Evolutionary conservation across 2,797 vertebrate genomes (phyloP).

Genomic region (Propithecus deckenii): DNA sequence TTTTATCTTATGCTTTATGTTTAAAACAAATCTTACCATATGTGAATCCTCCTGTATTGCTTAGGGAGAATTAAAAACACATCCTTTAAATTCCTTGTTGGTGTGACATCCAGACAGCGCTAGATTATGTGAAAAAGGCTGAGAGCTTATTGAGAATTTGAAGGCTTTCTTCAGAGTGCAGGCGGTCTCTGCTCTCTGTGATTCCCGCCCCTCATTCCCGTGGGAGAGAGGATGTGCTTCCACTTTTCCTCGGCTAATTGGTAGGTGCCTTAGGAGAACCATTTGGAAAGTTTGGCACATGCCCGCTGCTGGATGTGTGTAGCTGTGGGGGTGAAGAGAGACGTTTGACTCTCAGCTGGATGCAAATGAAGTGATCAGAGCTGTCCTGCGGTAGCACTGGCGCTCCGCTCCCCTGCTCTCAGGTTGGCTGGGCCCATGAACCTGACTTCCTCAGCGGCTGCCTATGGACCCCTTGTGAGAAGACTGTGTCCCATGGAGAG

Average conservation of each 20-base stretch:
- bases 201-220: accelerated
- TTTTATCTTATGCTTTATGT: neutral
- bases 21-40: neutral
- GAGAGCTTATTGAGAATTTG: neutral
- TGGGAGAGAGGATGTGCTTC: neutral
- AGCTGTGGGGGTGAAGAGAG: neutral
- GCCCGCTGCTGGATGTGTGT: neutral
- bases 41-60: neutral
- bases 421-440: neutral
- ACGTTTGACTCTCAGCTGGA: neutral
- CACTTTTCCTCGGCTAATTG: neutral
- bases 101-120: neutral
- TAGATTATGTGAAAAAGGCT: neutral
- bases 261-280: neutral
- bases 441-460: neutral
- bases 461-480: neutral
- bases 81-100: neutral
- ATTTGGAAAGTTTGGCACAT: neutral
- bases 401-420: neutral
- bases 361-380: neutral
- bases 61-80: neutral
- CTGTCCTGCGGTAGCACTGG: accelerated
- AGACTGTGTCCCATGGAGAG: neutral
- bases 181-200: accelerated
- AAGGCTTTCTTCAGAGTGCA: neutral